A percentile compares a stretch with the other conserved stretches of the same genome.
Conservation (phyloP, 1,140 invertebrate species). For the Drosophila pachea region DNA sequence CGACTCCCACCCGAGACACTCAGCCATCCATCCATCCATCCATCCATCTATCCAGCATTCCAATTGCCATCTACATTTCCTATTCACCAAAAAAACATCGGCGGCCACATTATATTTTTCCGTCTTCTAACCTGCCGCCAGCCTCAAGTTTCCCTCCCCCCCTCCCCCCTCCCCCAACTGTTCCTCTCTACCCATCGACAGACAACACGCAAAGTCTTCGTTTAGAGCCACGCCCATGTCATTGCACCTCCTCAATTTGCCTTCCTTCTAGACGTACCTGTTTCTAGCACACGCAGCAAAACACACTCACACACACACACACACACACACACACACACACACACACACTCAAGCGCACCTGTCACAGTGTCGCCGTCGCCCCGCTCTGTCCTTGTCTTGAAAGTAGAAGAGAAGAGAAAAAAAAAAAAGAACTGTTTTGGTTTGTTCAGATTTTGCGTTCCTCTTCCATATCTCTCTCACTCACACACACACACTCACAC, state of each 20-base stretch:
- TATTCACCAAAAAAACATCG: neutral
- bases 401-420: conserved; percentile 11
- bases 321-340: conserved; percentile 24
- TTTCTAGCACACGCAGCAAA: conserved; percentile 36
- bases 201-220: neutral
- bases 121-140: too few relatives aligned
- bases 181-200: neutral
- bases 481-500: conserved; percentile 5
- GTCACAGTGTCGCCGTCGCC: conserved; percentile 10
- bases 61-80: too few relatives aligned
- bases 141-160: too few relatives aligned
- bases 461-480: conserved; percentile 3
- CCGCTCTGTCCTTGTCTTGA: conserved; percentile 16
- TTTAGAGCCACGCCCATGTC: conserved; percentile 44
- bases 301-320: conserved; percentile 23
- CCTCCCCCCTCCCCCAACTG: neutral
- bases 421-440: conserved; percentile 13
- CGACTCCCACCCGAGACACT: conserved; percentile 2
- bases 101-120: neutral
- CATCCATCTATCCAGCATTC: neutral
- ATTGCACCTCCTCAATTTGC: conserved; percentile 61
- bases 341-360: conserved; percentile 14
- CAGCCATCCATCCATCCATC: conserved; percentile 6
- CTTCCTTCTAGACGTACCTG: conserved; percentile 34
- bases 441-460: conserved; percentile 31